Base-by-base conservation (phyloP, 2,888 invertebrate genomes). In the Oxycera nigricornis region DNA sequence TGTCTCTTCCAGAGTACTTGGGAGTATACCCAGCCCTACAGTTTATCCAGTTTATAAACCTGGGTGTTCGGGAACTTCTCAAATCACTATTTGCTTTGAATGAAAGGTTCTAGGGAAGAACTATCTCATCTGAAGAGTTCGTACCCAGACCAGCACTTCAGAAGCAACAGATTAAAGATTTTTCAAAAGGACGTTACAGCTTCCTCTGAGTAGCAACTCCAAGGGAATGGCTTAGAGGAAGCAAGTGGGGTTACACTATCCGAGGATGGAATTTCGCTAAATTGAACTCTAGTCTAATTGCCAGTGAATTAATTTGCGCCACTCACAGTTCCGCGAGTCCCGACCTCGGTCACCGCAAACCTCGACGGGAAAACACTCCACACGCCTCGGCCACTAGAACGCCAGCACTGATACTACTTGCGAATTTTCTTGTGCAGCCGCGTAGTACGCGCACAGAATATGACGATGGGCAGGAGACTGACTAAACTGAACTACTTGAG, bases 401-500 rank as follows among this genome's bases (percentile, higher is more conserved):
- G 52, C 22, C 52, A n/a, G n/a, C n/a, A 55, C 52, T 55, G 52
- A 46, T 46, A 7, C 14, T n/a, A 46, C 17, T 46, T 46, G 46
- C 46, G 14, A 46, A 14, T 46, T 35, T n/a, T 4, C 52, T 55
- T 46, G 46, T 46, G 3, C 46, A 46, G 6, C n/a, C n/a, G n/a
- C 14, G 46, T 11, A 11, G 46, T n/a, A 3, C 3, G 46, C 46
- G 46, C 17, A 11, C n/a, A n/a, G n/a, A n/a, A n/a, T 46, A 46
- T 14, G 55, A 24, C 2, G 6, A 24, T 55, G 55, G 11, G 6
- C 24, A 55, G 22, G 24, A 35, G 62, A 35, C 35, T 35, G 62
- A 62, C 17, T n/a, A n/a, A n/a, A n/a, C n/a, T n/a, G n/a, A n/a
- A n/a, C n/a, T 35, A 62, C 62, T 62, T 62, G 62, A 62, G 62